These are phyloP conservation scores for Zoanthus sociatus DNA, from an alignment of 92 coral and sea anemone species.

Conservation along the genomic window DNA sequence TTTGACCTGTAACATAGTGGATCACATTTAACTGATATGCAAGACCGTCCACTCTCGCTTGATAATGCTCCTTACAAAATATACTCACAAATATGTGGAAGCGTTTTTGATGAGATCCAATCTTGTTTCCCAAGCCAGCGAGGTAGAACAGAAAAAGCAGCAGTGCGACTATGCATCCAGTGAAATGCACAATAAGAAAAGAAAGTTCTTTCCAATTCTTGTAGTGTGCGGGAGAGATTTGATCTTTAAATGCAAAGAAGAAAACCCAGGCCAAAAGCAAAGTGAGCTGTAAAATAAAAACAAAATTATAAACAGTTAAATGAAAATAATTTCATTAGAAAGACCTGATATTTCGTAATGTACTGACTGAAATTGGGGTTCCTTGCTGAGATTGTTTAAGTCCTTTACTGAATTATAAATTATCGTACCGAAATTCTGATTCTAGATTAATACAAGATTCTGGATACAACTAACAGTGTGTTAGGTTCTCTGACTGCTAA, in stretches of 20 bases:
- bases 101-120: not conserved
- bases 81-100: constrained; percentile 10
- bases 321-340: not conserved
- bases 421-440: too few species aligned
- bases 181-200: constrained; percentile 18
- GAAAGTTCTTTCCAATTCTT: constrained; percentile 30
- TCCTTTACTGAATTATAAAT: too few species aligned
- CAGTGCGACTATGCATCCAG: not conserved
- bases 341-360: too few species aligned
- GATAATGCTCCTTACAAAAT: not conserved
- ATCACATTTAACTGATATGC: not conserved
- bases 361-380: too few species aligned
- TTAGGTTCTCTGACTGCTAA: too few species aligned
- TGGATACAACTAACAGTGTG: too few species aligned
- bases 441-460: too few species aligned
- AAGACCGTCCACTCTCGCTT: not conserved
- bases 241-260: constrained; percentile 29
- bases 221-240: not conserved
- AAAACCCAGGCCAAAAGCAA: constrained; percentile 35
- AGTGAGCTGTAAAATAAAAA: not conserved
- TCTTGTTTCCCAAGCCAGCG: not conserved
- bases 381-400: too few species aligned
- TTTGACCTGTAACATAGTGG: too few species aligned
- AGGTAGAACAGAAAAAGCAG: not conserved
- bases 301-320: not conserved